Conservation (phyloP, 2,113 vertebrate species). For the Psettodes erumei region DNA sequence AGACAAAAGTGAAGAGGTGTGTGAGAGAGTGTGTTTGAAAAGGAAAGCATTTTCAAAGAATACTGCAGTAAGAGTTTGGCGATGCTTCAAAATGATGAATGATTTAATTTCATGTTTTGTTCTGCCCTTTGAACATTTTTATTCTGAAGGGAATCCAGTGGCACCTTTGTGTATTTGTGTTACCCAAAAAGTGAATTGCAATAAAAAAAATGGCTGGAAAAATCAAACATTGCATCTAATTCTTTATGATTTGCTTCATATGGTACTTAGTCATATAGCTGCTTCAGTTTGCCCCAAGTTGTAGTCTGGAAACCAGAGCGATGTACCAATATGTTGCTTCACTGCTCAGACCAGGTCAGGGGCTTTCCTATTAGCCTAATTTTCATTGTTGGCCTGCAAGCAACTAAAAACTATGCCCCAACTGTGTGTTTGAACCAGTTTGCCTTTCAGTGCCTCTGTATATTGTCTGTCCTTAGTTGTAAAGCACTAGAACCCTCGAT, state of each 20-base stretch:
- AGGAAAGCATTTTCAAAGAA: slow-evolving; percentile 25
- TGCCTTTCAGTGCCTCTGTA: background rate
- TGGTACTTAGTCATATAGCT: slow-evolving; percentile 32
- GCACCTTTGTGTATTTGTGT: slow-evolving; percentile 41
- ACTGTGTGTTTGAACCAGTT: background rate
- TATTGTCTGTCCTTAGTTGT: slow-evolving; percentile 4
- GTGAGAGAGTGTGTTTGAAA: slow-evolving; percentile 2
- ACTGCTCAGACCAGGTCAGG: slow-evolving; percentile 28
- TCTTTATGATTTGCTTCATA: slow-evolving; percentile 46
- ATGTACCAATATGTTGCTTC: slow-evolving; percentile 30
- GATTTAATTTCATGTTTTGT: slow-evolving; percentile 73
- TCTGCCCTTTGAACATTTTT: slow-evolving; percentile 68
- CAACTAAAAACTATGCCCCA: slow-evolving; percentile 8
- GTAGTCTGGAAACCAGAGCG: background rate
- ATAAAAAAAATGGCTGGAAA: slow-evolving; percentile 9
- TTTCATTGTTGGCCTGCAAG: slow-evolving; percentile 14
- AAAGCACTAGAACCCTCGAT: background rate
- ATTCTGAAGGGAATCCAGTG: slow-evolving; percentile 38
- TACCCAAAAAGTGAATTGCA: slow-evolving; percentile 48
- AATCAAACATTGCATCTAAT: slow-evolving; percentile 31
- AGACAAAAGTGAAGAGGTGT: slow-evolving; percentile 15
- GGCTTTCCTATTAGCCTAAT: slow-evolving; percentile 34
- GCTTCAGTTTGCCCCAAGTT: slow-evolving; percentile 31
- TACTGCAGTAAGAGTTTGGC: slow-evolving; percentile 47
- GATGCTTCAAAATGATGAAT: slow-evolving; percentile 68